Percentiles rank a stretch among this genome's conserved stretches.
Evolutionary conservation across 1,140 invertebrate genomes (phyloP).

Genomic region (Drosophila obscura): DNA sequence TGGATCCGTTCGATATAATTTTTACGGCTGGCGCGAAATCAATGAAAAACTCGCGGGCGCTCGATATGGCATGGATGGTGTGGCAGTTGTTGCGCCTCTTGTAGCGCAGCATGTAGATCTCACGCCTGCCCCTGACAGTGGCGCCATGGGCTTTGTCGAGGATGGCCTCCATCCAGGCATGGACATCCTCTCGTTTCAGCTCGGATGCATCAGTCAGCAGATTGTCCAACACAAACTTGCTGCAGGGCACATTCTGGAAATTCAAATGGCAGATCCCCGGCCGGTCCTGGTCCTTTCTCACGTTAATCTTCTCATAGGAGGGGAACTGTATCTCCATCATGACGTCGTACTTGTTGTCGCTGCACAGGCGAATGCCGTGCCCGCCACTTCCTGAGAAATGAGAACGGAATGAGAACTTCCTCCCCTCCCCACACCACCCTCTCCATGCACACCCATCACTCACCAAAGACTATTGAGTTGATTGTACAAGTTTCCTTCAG

Average conservation of each 20-base stretch:
- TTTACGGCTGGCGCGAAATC: slow-evolving; percentile 64
- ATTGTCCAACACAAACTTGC: neutral
- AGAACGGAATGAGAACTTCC: neutral
- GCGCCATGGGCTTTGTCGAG: slow-evolving; percentile 14
- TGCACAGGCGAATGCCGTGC: slow-evolving; percentile 32
- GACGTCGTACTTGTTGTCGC: slow-evolving; percentile 54
- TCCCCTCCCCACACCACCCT: too few relatives aligned
- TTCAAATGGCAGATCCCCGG: slow-evolving; percentile 54
- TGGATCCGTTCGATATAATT: slow-evolving; percentile 3
- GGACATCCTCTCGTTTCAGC: slow-evolving; percentile 19
- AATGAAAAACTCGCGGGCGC: slow-evolving; percentile 22
- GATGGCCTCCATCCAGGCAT: slow-evolving; percentile 42
- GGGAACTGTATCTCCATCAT: slow-evolving; percentile 52
- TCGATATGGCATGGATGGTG: slow-evolving; percentile 42
- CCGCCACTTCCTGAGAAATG: slow-evolving; percentile 39
- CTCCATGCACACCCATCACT: neutral
- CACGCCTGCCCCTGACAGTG: neutral
- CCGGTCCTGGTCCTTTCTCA: slow-evolving; percentile 19
- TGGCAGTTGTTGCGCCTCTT: slow-evolving; percentile 9
- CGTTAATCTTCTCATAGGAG: slow-evolving; percentile 21
- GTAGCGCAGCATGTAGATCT: slow-evolving; percentile 33
- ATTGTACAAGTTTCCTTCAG: neutral
- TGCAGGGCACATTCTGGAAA: slow-evolving; percentile 20
- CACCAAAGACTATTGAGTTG: slow-evolving; percentile 37
- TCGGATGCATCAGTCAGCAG: slow-evolving; percentile 21